Conservation (phyloP, 2,888 invertebrate species). For the Heterodera filipjevi region DNA sequence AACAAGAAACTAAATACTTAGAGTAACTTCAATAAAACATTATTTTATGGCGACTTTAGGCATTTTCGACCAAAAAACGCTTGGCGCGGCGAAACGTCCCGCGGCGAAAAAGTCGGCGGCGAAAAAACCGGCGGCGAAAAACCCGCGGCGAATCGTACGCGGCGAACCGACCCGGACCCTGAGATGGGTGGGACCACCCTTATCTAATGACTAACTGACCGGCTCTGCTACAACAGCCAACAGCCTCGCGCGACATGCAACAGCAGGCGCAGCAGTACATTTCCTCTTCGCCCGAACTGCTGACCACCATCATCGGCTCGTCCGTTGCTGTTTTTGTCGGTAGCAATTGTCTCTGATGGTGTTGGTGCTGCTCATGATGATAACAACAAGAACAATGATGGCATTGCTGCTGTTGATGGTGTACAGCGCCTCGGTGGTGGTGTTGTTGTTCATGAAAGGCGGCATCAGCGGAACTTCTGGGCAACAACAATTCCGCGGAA, state of each 20-base stretch:
- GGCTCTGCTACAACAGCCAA: neutral
- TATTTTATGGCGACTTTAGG: too few species aligned
- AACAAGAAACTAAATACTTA: too few species aligned
- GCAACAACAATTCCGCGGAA: neutral
- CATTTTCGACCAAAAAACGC: too few species aligned
- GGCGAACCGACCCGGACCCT: too few species aligned
- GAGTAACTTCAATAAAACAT: too few species aligned
- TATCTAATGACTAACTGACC: neutral
- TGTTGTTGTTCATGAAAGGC: neutral
- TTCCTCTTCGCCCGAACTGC: constrained; percentile 36
- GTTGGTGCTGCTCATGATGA: neutral
- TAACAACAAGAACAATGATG: constrained; percentile 3
- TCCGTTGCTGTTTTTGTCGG: neutral
- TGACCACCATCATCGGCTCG: constrained; percentile 26
- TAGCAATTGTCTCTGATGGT: neutral
- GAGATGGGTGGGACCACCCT: too few species aligned
- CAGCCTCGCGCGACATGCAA: neutral
- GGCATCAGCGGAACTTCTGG: neutral
- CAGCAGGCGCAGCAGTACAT: constrained; percentile 27
- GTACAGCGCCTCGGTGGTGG: neutral
- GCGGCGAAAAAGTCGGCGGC: too few species aligned
- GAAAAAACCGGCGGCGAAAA: too few species aligned
- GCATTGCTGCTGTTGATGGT: neutral
- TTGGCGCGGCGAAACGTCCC: too few species aligned
- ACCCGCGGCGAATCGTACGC: too few species aligned